Evolutionary conservation across 30 jellyfish, hydroid and myxozoan genomes (phyloP).

Genomic region (Pelagia noctiluca): DNA sequence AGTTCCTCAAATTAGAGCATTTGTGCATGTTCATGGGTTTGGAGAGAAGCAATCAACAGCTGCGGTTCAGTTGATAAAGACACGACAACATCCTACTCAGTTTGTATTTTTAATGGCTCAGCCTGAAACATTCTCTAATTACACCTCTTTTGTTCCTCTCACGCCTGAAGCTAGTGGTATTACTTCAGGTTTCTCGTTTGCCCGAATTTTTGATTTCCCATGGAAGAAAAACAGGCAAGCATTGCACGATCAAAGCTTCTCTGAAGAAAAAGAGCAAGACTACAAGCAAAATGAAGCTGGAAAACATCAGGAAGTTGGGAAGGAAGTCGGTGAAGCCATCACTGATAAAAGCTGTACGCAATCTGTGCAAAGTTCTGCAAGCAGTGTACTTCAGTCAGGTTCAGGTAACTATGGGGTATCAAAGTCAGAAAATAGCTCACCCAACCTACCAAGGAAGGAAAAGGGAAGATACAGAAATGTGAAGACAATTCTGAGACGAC

Average conservation of each 20-base stretch:
- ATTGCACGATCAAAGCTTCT: background rate
- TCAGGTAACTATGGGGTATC: constrained; percentile 19
- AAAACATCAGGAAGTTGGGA: constrained; percentile 31
- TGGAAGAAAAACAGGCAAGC: constrained; percentile 56
- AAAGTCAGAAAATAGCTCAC: constrained; percentile 67
- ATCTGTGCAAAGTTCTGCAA: background rate
- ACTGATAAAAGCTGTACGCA: too few relatives aligned
- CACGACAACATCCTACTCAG: too few relatives aligned
- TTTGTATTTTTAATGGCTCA: too few relatives aligned
- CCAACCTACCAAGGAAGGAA: constrained; percentile 81
- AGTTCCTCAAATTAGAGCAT: too few relatives aligned
- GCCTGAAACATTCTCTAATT: constrained; percentile 66
- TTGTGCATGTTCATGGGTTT: too few relatives aligned
- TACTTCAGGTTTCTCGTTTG: constrained; percentile 80
- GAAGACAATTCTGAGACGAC: constrained; percentile 86
- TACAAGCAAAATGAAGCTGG: constrained; percentile 18
- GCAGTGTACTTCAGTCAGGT: background rate
- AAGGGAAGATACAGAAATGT: constrained; percentile 94
- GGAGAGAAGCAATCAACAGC: too few relatives aligned
- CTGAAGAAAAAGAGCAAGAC: constrained; percentile 38
- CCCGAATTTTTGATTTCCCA: constrained; percentile 72
- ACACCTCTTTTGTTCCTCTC: constrained; percentile 92
- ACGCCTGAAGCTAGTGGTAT: constrained; percentile 81
- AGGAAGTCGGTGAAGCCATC: background rate
- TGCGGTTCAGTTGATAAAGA: too few relatives aligned